Base-by-base conservation (phyloP, 2,888 invertebrate genomes). In the Drosophila prolongata region DNA sequence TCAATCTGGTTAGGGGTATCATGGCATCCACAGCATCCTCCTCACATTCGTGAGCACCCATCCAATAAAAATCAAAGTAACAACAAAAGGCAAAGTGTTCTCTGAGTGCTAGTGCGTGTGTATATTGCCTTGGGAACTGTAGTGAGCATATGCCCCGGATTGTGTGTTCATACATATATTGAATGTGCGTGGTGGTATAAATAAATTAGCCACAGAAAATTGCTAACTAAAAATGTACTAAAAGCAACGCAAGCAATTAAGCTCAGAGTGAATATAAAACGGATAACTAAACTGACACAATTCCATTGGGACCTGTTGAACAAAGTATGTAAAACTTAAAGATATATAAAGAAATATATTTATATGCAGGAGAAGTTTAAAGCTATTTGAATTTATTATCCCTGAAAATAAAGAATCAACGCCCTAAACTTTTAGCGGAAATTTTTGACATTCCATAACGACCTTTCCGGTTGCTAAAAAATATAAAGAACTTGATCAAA, bases 161-260 rank as follows among this genome's bases (percentile, higher is more conserved):
- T 66, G 57, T 62, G 64, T 46, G 49, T 19, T 42, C 27, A 43
- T 54, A 69, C 27, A 43, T 54, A 69, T 75, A 80, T 83, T 75
- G 37, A 60, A 77, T 75, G 66, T 52, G 35, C 42, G 37, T 37
- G 4, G 13, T 54, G 47, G 37, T 35, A 58, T 71, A 58, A 80
- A 79, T 79, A 75, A 74, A 58, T 71, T 68, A 71, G 55, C 47
- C 27, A 34, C 37, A 34, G 9, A 10, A 27, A 19, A 68, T 43
- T 46, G 14, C 19, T 10, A 30, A 42, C 24, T 38, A 10, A 6
- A 68, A 52, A 35, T 38, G 19, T 24, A 52, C 19, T 37, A 37
- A 42, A 37, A 42, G 19, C 9, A 4, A 30, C 9, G 10, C 14
- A 10, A 42, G 42, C 14, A 54, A 30, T 49, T 37, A 34, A 30